Base-by-base conservation (phyloP, 1,140 invertebrate genomes). In the Drosophila ogumai region DNA sequence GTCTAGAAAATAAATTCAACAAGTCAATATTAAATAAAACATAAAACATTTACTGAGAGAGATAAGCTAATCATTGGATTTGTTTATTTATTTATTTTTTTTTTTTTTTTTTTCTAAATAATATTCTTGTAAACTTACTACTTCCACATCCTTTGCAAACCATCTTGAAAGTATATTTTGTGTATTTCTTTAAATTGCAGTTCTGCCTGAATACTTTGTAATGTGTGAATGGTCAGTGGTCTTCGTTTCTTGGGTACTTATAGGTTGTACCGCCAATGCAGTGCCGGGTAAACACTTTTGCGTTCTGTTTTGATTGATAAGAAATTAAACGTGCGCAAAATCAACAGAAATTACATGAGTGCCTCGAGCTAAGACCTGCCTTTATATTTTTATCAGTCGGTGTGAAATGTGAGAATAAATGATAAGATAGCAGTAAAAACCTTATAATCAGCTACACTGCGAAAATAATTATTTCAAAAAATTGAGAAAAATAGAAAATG, bases 111-210 rank as follows among this genome's bases (percentile, higher is more conserved):
- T 43, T 1, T 10, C 6, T 50, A 1, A 34, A 19, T 36, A 8
- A n/a, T 12, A n/a, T 13, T 22, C 0, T 22, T 34, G 22, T 43
- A 2, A 19, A 80, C 84, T 88, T 40, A 87, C 84, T 88, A 40
- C 36, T 31, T 50, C 72, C 80, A 36, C 84, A 88, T 34, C 76
- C 80, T 25, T 88, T 88, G 85, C 84, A 88, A 57, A 67, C 84
- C 84, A 88, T 88, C 63, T 55, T 87, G 6, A 1, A 1, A 15
- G 34, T 43, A n/a, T 38, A 22, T 40, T 34, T 40, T 0, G 19
- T 43, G n/a, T 38, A 52, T 32, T 22, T 46, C 3, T 9, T 47
- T 10, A 5, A 47, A 49, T 5, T 22, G 1, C 4, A 12, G 13
- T 19, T 15, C 0, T n/a, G 15, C 0, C 9, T 38, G 9, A 22